phyloP scores from a whole-genome alignment of 2,888 invertebrate genomes.

The Oegoconia quadripuncta region DNA sequence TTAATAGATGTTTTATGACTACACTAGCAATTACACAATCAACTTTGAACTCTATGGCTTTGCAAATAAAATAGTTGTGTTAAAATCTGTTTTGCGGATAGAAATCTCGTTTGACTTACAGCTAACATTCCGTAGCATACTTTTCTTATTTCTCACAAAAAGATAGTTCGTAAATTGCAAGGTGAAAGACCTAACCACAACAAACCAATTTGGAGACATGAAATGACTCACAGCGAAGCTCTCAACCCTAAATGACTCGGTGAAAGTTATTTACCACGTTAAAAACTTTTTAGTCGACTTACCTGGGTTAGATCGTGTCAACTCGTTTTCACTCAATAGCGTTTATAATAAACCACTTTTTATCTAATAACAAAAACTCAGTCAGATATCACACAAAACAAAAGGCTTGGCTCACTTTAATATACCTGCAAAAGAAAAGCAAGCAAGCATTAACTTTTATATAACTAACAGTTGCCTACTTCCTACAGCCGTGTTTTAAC shows the following conservation, averaged over 20 bases:
- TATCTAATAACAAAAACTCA: conserved; percentile 35
- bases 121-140: not conserved
- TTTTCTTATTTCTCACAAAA: conserved; percentile 2
- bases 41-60: not conserved
- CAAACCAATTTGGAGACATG: not conserved
- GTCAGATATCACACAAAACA: conserved; percentile 43
- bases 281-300: conserved; percentile 28
- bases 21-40: not conserved
- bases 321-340: conserved; percentile 50
- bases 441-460: conserved; percentile 54
- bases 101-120: not conserved
- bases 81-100: not conserved
- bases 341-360: conserved; percentile 37
- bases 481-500: conserved; percentile 44
- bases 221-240: conserved; percentile 13
- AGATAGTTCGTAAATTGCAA: not conserved
- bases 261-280: conserved; percentile 19
- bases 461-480: conserved; percentile 55
- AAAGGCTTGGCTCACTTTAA: conserved; percentile 29
- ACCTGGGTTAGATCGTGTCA: conserved; percentile 40
- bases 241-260: conserved; percentile 19
- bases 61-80: not conserved
- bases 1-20: not conserved
- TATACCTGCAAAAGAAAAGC: conserved; percentile 54
- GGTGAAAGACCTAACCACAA: conserved; percentile 1